Conservation (phyloP, 2,797 vertebrate genomes). For the Melanotaenia maccullochi region DNA sequence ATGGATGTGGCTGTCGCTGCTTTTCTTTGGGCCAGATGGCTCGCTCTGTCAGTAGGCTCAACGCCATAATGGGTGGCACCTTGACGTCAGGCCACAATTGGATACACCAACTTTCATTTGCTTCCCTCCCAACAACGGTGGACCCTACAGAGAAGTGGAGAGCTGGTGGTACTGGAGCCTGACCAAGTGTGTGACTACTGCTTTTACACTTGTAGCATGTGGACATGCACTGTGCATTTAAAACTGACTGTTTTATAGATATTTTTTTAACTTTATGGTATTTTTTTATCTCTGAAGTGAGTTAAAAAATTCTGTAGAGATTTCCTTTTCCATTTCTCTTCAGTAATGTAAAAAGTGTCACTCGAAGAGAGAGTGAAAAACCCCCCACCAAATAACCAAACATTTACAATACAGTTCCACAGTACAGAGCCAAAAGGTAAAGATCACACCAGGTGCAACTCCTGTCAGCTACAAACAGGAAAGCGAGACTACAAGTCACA, state of each 20-base stretch:
- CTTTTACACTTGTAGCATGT: neutral
- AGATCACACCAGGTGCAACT: neutral
- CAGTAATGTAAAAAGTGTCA: neutral
- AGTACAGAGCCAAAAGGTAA: neutral
- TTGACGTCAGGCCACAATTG: constrained; percentile 63
- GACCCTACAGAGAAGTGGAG: constrained; percentile 45
- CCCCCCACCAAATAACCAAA: neutral
- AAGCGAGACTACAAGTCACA: no score
- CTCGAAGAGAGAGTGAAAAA: neutral
- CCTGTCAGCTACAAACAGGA: neutral
- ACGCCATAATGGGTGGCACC: constrained; percentile 66
- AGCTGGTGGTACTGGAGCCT: constrained; percentile 32
- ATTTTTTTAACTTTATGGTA: neutral
- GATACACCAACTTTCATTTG: constrained; percentile 62
- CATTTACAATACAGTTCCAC: neutral
- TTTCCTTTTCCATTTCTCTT: neutral
- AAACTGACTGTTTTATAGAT: neutral
- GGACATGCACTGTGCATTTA: neutral
- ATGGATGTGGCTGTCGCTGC: constrained; percentile 65
- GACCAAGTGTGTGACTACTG: constrained; percentile 5
- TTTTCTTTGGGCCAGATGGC: constrained; percentile 73
- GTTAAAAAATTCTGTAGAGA: neutral
- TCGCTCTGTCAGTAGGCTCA: constrained; percentile 59
- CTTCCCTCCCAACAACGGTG: constrained; percentile 65
- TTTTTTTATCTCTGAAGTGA: neutral